Percentiles rank a stretch among this genome's conserved stretches.
Conservation (phyloP, 2,113 vertebrate species). For the Dicentrarchus labrax region DNA sequence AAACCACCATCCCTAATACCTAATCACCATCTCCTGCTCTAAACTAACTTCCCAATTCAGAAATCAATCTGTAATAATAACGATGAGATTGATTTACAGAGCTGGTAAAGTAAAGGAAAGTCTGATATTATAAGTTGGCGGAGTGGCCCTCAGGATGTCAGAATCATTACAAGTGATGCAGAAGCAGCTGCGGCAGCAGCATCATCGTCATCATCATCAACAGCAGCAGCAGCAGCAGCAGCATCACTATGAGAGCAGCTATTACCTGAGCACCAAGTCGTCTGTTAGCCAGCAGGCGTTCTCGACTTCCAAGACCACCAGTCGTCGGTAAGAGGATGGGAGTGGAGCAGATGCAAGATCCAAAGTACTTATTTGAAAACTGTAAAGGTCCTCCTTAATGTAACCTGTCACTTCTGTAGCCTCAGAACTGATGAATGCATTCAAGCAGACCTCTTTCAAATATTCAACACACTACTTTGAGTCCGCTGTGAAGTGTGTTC, state of each 20-base stretch:
- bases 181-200: slow-evolving; percentile 84
- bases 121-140: slow-evolving; percentile 72
- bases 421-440: neutral
- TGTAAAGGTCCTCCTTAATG: neutral
- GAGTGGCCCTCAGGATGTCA: slow-evolving; percentile 87
- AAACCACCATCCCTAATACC: slow-evolving; percentile 26
- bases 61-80: slow-evolving; percentile 53
- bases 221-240: slow-evolving; percentile 80
- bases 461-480: slow-evolving; percentile 35
- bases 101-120: slow-evolving; percentile 65
- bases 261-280: slow-evolving; percentile 87
- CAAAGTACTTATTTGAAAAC: slow-evolving; percentile 21
- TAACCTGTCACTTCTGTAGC: neutral
- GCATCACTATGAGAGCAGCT: slow-evolving; percentile 88
- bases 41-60: slow-evolving; percentile 34
- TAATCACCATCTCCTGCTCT: slow-evolving; percentile 35
- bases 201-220: slow-evolving; percentile 86
- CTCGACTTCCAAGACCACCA: slow-evolving; percentile 69
- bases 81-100: slow-evolving; percentile 74
- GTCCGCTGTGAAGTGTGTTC: slow-evolving; percentile 21
- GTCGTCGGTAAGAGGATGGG: slow-evolving; percentile 80
- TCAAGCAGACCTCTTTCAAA: slow-evolving; percentile 42
- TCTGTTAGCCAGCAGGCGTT: slow-evolving; percentile 83
- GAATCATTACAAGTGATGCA: slow-evolving; percentile 88
- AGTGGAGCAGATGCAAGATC: slow-evolving; percentile 1